Evolutionary conservation across 2,113 vertebrate species (phyloP).

Genomic region (Nanorana parkeri): DNA sequence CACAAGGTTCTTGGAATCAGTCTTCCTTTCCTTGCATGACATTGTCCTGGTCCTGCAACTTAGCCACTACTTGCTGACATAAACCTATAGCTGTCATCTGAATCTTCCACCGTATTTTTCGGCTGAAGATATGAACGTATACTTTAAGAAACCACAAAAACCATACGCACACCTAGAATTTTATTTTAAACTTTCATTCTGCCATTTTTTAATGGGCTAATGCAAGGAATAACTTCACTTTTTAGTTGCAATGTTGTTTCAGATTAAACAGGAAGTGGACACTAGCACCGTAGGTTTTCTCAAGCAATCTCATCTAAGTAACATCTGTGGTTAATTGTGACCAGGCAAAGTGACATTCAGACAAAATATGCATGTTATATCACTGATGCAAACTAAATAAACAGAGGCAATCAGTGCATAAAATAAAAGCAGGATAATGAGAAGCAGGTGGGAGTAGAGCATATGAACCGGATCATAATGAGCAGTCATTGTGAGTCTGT

Average conservation of each 20-base stretch:
- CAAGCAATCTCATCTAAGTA: not conserved
- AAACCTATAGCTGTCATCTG: too few relatives aligned
- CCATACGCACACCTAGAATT: too few relatives aligned
- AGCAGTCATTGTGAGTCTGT: not conserved
- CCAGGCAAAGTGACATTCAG: not conserved
- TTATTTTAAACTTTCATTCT: too few relatives aligned
- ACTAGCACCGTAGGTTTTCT: constrained; percentile 4
- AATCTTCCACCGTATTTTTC: too few relatives aligned
- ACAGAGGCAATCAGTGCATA: constrained; percentile 19
- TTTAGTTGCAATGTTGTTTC: not conserved
- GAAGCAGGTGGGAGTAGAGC: constrained; percentile 31
- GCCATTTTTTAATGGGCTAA: too few relatives aligned
- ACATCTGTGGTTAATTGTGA: constrained; percentile 20
- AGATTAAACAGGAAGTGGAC: not conserved
- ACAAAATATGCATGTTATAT: constrained; percentile 35
- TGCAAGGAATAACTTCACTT: not conserved
- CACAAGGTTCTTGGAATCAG: too few relatives aligned
- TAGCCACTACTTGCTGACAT: too few relatives aligned
- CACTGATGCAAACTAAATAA: constrained; percentile 11
- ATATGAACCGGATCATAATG: not conserved
- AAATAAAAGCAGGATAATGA: constrained; percentile 19
- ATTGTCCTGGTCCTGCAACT: too few relatives aligned
- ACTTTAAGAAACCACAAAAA: too few relatives aligned
- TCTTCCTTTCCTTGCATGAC: too few relatives aligned
- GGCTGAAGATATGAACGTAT: too few relatives aligned